Base-by-base conservation (phyloP, 2,888 invertebrate species). In the Digitonthophagus gazella region DNA sequence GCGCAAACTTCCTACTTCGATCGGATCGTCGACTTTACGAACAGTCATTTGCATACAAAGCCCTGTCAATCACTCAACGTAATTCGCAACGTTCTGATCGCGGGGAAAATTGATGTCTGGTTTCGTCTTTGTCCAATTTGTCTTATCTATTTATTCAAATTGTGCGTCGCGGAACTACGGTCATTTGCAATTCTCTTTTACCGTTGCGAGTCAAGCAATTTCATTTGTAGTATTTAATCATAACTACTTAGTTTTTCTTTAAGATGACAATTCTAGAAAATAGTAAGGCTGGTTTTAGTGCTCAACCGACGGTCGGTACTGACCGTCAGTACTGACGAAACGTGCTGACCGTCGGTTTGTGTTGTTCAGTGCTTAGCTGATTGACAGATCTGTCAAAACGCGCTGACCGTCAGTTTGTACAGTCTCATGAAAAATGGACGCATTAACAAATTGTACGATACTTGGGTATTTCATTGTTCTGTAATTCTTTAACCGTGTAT, bases 41-140 rank as follows among this genome's bases (percentile, higher is more conserved):
- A 61, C 11, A 20, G 61, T 19, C 61, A 67, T 71, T 71, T 71
- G 71, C 71, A 71, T 71, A 71, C 71, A 71, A 71, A 69, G 69
- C 67, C 69, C 58, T 44, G 69, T 70, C 69, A 70, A 65, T 70
- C 65, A 65, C 28, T 61, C 57, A 57, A 16, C 57, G 19, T 19
- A 15, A 58, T 65, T 68, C 19, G 57, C 65, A 14, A 64, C 64
- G 65, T 68, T 65, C 65, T 68, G 68, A 61, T 61, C 61, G 61
- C 61, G 61, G 19, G 20, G 61, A 57, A 18, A 20, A 19, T 20
- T 18, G 61, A 61, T 20, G 61, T 61, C 61, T 61, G 61, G 16
- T 18, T 61, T 20, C 20, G 19, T 61, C 61, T 20, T 61, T 61
- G 61, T 61, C 61, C 61, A 61, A 61, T 61, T 61, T 61, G 61